Evolutionary conservation across 2,888 invertebrate species (phyloP), one percentile per base, ranked within the genome.

Genomic region (Andrena marginata): DNA sequence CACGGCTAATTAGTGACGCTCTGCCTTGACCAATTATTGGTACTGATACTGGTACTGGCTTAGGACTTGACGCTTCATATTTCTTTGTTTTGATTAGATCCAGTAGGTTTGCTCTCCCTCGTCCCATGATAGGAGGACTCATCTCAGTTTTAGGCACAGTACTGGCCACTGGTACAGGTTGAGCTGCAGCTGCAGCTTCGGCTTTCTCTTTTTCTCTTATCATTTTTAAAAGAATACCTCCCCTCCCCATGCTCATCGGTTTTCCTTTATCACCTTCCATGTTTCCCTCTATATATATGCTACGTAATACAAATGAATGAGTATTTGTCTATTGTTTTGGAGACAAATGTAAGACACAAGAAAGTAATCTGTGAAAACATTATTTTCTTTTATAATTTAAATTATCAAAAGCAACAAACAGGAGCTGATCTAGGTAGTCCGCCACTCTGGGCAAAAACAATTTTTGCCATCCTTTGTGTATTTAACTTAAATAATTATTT

Each of bases 31-130:
- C 64, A 48, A 33, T 16, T 72, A 59, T n/a, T 49, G 62, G 26
- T 5, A 71, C 35, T 31, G 73, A 10, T n/a, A 23, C 0, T 26
- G 69, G 31, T 31, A 48, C 20, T 2, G 78, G 67, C 5, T 13
- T 73, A 10, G 7, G 7, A 6, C 4, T 29, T 6, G 33, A 6
- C 7, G 4, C 8, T 56, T 70, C 56, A 4, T 2, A 0, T 65
- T 65, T 31, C 26, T 31, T 31, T 48, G 13, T 0, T 59, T 23
- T 80, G 7, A 69, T 2, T 6, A 51, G 1, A 20, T 16, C 23
- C 4, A 80, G 6, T 20, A 87, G 62, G 42, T 10, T 26, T 5
- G 68, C 80, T 74, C 85, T 83, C 4, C 87, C 90, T 60, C 67
- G 75, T 16, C 80, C 85, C 2, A 13, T 1, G 51, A 16, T 1